Base-by-base conservation (phyloP, 1,140 invertebrate genomes). In the Lepidostoma basale region DNA sequence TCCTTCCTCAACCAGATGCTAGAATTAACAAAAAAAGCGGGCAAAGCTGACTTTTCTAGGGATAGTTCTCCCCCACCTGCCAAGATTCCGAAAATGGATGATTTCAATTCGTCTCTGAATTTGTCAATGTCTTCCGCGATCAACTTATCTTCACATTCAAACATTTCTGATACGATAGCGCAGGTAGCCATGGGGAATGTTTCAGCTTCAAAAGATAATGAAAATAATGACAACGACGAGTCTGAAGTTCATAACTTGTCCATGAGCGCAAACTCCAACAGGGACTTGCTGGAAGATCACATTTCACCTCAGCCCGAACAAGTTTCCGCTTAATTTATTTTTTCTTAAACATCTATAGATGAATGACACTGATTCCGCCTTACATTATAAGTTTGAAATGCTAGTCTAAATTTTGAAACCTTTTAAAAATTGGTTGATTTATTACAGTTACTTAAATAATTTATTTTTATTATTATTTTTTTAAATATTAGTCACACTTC, bases 1-100 rank as follows among this genome's bases (percentile, higher is more conserved):
- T 80, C 81, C 9, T 83, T 82, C 70, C 74, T 83, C 36, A 83
- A 81, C 74, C 82, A 83, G 74, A 83, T 83, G 81, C 73, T 83
- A 39, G 81, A 83, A 68, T 70, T 83, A 52, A 83, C 81, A 0
- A 83, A 83, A 62, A 83, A 83, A 69, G 82, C 81, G 0, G 82
- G 80, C 6, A 78, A 82, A 75, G 77, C 81, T 0, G 82, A 83
- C 68, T 83, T 81, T 68, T 74, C 77, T 52, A 66, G 75, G 0
- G 80, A 83, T 70, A 79, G 78, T 62, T 54, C 47, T 26, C 78
- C 76, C 62, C 77, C 81, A 64, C 75, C 77, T 8, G 60, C 79
- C n/a, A 83, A 82, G 67, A 68, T 81, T 39, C 69, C 77, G 0
- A 81, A 82, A 28, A 44, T 74, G 9, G 81, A 83, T 39, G 80